Percentiles rank a stretch among this genome's conserved stretches.
phyloP scores from a whole-genome alignment of 2,113 vertebrate species.

The Syrrhaptes paradoxus region DNA sequence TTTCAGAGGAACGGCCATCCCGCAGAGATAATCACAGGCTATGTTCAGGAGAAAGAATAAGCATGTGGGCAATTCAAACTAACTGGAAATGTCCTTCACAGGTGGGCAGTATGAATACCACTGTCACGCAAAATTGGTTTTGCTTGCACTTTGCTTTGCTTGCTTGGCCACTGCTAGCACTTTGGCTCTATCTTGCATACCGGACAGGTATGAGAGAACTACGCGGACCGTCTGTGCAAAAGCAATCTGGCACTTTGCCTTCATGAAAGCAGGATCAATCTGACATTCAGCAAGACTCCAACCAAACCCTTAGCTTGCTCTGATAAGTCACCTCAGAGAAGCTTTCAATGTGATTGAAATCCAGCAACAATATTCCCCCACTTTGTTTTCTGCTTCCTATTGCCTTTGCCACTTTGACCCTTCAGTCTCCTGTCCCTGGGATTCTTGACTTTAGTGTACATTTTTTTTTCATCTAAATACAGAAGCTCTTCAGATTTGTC shows the following conservation, averaged over 20 bases:
- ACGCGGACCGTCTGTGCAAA: fast-evolving
- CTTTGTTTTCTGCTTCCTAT: neutral
- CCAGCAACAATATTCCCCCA: neutral
- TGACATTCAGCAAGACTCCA: neutral
- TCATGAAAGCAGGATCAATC: neutral
- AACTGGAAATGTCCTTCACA: neutral
- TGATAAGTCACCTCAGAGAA: neutral
- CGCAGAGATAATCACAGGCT: neutral
- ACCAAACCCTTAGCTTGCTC: neutral
- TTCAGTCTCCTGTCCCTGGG: neutral
- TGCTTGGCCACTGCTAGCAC: neutral
- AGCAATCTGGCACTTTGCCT: neutral
- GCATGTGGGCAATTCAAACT: neutral
- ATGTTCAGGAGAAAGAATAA: neutral
- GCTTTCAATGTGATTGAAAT: neutral
- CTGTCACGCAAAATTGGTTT: neutral
- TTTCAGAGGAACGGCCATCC: neutral
- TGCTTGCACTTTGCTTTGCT: neutral
- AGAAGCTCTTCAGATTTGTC: slow-evolving; percentile 5
- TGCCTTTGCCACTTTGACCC: neutral
- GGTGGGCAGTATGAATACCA: neutral
- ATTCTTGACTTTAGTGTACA: neutral
- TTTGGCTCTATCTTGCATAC: neutral
- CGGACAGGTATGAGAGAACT: neutral
- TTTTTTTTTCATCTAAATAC: slow-evolving; percentile 2